Conservation (phyloP, 2,888 invertebrate genomes). For the Pteria penguin region DNA sequence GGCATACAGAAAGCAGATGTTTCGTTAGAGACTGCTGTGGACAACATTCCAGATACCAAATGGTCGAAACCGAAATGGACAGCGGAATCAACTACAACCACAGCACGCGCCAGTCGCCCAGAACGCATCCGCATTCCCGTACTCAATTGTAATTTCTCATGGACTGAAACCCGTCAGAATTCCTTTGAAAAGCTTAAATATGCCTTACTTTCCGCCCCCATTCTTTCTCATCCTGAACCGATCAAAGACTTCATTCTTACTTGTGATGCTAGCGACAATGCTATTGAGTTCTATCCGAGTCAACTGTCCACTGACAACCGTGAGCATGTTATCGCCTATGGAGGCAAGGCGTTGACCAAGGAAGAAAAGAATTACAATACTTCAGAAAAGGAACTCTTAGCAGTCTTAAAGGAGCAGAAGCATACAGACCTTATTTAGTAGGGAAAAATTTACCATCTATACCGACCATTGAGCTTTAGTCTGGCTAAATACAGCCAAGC, state of each 20-base stretch:
- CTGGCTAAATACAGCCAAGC: slow-evolving; percentile 37
- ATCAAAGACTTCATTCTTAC: slow-evolving; percentile 36
- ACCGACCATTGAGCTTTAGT: slow-evolving; percentile 48
- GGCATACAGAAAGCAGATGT: no score
- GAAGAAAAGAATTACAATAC: slow-evolving; percentile 36
- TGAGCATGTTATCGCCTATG: slow-evolving; percentile 45
- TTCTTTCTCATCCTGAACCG: slow-evolving; percentile 47
- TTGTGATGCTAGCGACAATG: slow-evolving; percentile 44
- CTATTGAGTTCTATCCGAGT: slow-evolving; percentile 48
- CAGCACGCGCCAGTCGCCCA: no score
- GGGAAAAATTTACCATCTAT: slow-evolving; percentile 34
- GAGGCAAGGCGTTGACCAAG: slow-evolving; percentile 27
- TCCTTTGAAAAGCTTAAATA: slow-evolving; percentile 61
- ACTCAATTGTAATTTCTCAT: no score
- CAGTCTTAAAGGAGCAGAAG: slow-evolving; percentile 46
- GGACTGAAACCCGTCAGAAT: slow-evolving; percentile 47
- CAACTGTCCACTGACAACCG: slow-evolving; percentile 40
- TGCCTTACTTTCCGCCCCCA: slow-evolving; percentile 38
- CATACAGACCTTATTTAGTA: slow-evolving; percentile 40
- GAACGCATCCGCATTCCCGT: no score
- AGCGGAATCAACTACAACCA: no score
- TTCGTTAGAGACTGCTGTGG: no score
- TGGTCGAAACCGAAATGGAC: no score
- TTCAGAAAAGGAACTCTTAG: slow-evolving; percentile 42
- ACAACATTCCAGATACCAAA: no score